Evolutionary conservation across 2,113 vertebrate genomes (phyloP).

Genomic region (Calyptommatus sinebrachiatus): DNA sequence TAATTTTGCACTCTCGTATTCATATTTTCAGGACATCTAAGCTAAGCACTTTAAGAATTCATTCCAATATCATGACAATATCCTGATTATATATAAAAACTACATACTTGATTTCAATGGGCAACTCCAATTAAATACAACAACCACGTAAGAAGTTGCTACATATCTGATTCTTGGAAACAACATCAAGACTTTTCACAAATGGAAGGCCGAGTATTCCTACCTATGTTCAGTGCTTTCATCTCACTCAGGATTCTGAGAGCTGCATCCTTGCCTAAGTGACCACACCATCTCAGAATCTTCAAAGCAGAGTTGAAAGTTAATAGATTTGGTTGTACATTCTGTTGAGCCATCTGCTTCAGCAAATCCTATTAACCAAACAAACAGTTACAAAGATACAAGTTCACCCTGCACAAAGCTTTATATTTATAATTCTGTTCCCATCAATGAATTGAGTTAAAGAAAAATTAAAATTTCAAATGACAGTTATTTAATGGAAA

Average conservation of each 20-base stretch:
- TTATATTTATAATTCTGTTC: neutral
- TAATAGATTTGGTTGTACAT: slow-evolving; percentile 81
- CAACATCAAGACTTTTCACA: neutral
- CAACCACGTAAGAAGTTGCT: neutral
- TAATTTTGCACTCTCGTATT: neutral
- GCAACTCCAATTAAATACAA: too few species aligned
- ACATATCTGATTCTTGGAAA: neutral
- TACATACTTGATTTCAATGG: neutral
- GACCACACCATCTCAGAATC: slow-evolving; percentile 73
- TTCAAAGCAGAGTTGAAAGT: slow-evolving; percentile 88
- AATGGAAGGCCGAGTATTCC: slow-evolving; percentile 33
- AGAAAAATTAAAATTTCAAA: too few species aligned
- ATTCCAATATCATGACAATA: too few species aligned
- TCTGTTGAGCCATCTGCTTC: slow-evolving; percentile 86
- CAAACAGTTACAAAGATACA: neutral
- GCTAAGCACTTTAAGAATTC: neutral
- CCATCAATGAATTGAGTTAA: neutral
- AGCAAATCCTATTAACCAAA: slow-evolving; percentile 78
- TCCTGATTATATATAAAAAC: too few species aligned
- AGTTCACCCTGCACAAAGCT: neutral
- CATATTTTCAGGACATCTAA: neutral
- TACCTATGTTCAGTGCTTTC: slow-evolving; percentile 85
- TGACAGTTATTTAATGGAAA: too few species aligned
- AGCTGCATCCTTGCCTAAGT: slow-evolving; percentile 63
- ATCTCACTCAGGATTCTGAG: slow-evolving; percentile 82